These are phyloP conservation scores for Mermis nigrescens DNA, from an alignment of 2,888 invertebrate genomes.

Conservation along the genomic window DNA sequence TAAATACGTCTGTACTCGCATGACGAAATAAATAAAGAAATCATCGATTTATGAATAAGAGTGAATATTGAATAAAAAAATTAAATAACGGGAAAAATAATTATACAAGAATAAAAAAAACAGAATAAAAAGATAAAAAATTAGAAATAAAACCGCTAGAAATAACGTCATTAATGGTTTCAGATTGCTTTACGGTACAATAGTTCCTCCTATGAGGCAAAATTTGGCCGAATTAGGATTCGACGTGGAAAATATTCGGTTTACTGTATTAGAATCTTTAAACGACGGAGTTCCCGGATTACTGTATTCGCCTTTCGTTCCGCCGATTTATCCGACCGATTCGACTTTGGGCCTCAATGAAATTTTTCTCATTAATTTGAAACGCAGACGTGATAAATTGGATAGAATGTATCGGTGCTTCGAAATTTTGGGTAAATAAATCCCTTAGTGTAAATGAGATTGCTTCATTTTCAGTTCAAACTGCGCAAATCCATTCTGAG, in stretches of 20 bases:
- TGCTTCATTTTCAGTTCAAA: too few species aligned
- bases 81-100: too few species aligned
- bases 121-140: too few species aligned
- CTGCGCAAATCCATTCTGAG: too few species aligned
- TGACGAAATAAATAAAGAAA: not conserved
- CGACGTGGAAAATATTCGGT: conserved; percentile 41
- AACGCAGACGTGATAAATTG: conserved; percentile 57
- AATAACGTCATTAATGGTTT: conserved; percentile 42
- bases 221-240: conserved; percentile 44
- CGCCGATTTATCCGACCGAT: conserved; percentile 18
- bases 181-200: conserved; percentile 62
- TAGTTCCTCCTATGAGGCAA: conserved; percentile 49
- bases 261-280: not conserved
- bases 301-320: conserved; percentile 20
- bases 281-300: conserved; percentile 17
- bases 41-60: not conserved
- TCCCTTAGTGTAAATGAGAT: too few species aligned
- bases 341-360: conserved; percentile 31
- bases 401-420: conserved; percentile 47
- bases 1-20: too few species aligned
- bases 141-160: too few species aligned
- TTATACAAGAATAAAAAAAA: too few species aligned
- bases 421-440: not conserved
- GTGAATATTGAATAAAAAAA: too few species aligned
- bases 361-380: conserved; percentile 78